Conservation (phyloP, 2,888 invertebrate species). For the Melinaea marsaeus region DNA sequence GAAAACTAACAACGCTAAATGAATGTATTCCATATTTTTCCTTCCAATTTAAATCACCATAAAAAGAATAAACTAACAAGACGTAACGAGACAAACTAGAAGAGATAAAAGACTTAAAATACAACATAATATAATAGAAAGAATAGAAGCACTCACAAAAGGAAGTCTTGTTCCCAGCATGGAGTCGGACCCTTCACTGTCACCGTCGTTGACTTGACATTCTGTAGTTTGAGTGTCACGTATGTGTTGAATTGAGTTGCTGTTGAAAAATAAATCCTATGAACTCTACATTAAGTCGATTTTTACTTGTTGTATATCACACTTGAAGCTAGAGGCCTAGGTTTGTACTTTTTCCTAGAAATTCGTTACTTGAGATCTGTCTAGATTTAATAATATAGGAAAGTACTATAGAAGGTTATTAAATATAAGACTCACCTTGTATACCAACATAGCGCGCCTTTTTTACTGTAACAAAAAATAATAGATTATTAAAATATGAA, state of each 20-base stretch:
- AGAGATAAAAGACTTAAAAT: neutral
- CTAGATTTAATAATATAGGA: neutral
- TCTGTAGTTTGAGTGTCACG: conserved; percentile 97
- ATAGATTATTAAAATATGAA: conserved; percentile 10
- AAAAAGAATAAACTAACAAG: too few species aligned
- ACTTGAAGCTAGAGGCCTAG: conserved; percentile 10
- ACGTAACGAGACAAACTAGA: too few species aligned
- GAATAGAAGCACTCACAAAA: conserved; percentile 90
- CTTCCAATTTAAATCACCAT: too few species aligned
- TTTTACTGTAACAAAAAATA: conserved; percentile 87
- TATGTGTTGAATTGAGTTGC: conserved; percentile 96
- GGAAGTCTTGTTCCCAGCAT: conserved; percentile 99
- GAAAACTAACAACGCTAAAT: too few species aligned
- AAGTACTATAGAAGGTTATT: neutral
- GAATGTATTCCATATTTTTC: too few species aligned
- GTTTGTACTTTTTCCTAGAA: conserved; percentile 9
- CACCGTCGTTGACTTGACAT: conserved; percentile 98
- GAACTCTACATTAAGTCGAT: conserved; percentile 5
- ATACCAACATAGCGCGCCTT: conserved; percentile 91
- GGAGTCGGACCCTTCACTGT: conserved; percentile 97
- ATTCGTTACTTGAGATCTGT: conserved; percentile 6
- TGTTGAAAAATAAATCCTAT: conserved; percentile 58
- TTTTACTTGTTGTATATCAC: conserved; percentile 5
- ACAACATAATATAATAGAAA: conserved; percentile 25
- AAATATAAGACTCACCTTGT: conserved; percentile 80